Evolutionary conservation across 64 coral and sea anemone species (phyloP).

Genomic region (Catalaphyllia jardinei): DNA sequence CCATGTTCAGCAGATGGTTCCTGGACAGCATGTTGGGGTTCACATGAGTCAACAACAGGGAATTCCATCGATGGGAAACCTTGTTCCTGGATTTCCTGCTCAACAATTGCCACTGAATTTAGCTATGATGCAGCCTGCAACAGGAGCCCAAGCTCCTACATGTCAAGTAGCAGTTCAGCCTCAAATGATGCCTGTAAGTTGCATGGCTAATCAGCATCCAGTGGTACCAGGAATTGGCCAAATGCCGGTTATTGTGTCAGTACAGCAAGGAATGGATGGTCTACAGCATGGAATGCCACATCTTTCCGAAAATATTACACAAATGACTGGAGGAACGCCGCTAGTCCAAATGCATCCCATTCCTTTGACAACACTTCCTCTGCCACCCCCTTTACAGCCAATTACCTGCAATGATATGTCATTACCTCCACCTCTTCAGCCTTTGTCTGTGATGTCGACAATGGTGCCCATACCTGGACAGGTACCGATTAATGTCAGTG

Average conservation of each 20-base stretch:
- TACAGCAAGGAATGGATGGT: constrained; percentile 16
- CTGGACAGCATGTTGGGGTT: not conserved
- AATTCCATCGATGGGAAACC: constrained; percentile 6
- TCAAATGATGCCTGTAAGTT: constrained; percentile 19
- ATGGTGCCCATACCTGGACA: constrained; percentile 10
- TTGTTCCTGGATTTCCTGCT: not conserved
- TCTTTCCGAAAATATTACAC: constrained; percentile 13
- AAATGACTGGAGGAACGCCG: not conserved
- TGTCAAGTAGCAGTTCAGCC: constrained; percentile 12
- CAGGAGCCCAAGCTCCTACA: not conserved
- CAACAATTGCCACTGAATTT: constrained; percentile 6
- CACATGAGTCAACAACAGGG: not conserved
- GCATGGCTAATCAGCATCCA: constrained; percentile 15
- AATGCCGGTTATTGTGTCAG: constrained; percentile 31
- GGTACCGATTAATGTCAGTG: not conserved
- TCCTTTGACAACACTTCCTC: constrained; percentile 27
- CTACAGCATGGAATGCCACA: constrained; percentile 24
- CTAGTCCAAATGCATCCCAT: constrained; percentile 27
- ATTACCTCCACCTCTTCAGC: constrained; percentile 30
- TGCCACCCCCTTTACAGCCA: constrained; percentile 30
- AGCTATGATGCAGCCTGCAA: constrained; percentile 14
- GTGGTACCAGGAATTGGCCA: constrained; percentile 26
- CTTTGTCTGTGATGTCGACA: constrained; percentile 30
- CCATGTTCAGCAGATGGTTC: constrained; percentile 4
- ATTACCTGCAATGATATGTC: constrained; percentile 12